Percentiles rank a stretch among this genome's conserved stretches.
Conservation (phyloP, 2,797 vertebrate genomes). For the Mallotus villosus region DNA sequence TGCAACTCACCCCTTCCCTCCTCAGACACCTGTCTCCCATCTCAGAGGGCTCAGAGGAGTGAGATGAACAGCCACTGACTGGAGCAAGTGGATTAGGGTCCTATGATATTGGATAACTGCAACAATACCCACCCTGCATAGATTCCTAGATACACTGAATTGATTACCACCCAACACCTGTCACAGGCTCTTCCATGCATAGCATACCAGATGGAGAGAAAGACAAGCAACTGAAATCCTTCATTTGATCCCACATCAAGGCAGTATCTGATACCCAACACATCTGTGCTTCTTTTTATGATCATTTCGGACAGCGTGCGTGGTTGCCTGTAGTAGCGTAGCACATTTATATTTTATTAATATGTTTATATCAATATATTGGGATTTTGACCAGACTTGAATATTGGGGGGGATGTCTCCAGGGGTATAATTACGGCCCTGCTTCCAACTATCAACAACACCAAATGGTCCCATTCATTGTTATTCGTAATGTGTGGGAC, state of each 20-base stretch:
- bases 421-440: too few relatives aligned
- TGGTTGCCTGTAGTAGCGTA: too few relatives aligned
- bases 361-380: too few relatives aligned
- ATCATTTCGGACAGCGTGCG: too few relatives aligned
- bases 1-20: background rate
- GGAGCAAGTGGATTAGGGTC: slow-evolving; percentile 14
- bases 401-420: too few relatives aligned
- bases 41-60: background rate
- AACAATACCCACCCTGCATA: slow-evolving; percentile 1
- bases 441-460: too few relatives aligned
- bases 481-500: too few relatives aligned
- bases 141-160: background rate
- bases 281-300: slow-evolving; percentile 1
- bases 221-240: background rate
- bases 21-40: background rate
- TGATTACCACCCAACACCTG: background rate
- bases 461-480: too few relatives aligned
- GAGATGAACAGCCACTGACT: background rate
- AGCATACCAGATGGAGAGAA: background rate
- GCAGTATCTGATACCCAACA: background rate
- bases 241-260: background rate
- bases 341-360: too few relatives aligned
- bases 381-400: too few relatives aligned
- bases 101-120: slow-evolving; percentile 9
- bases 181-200: background rate